Evolutionary conservation across 2,113 vertebrate genomes (phyloP).

Genomic region (Canis aureus): DNA sequence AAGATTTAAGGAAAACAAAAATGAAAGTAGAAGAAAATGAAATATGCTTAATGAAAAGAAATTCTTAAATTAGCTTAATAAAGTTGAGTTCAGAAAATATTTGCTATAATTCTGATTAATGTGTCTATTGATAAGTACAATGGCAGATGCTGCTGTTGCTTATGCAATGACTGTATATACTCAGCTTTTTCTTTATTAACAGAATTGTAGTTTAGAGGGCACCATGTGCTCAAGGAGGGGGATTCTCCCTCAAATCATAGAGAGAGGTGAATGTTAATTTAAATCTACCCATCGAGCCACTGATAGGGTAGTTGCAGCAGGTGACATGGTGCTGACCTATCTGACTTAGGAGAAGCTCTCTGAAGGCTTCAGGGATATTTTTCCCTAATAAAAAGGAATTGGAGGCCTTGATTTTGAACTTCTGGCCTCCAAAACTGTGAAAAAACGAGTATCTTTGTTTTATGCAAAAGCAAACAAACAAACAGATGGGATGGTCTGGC

Average conservation of each 20-base stretch:
- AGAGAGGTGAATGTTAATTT: background rate
- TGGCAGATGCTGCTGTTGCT: background rate
- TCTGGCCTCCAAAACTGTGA: background rate
- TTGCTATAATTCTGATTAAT: background rate
- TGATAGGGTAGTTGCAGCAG: background rate
- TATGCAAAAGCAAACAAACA: background rate
- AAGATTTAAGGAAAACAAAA: slow-evolving; percentile 14
- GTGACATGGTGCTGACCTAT: background rate
- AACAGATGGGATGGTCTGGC: background rate
- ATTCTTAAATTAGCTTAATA: background rate
- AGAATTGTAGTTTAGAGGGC: background rate
- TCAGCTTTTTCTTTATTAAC: background rate
- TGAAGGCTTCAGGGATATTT: background rate
- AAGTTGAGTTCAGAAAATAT: background rate
- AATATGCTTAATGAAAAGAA: background rate
- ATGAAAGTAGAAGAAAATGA: background rate
- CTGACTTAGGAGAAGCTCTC: background rate
- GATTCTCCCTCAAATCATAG: background rate
- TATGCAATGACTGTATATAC: background rate
- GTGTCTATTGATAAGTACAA: background rate
- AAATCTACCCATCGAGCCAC: background rate
- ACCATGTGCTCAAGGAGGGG: background rate
- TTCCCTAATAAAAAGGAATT: background rate
- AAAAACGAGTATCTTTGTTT: background rate
- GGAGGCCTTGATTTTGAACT: background rate